phyloP scores from a whole-genome alignment of 2,113 vertebrate species.

The Cyprinodon brontotheroides region DNA sequence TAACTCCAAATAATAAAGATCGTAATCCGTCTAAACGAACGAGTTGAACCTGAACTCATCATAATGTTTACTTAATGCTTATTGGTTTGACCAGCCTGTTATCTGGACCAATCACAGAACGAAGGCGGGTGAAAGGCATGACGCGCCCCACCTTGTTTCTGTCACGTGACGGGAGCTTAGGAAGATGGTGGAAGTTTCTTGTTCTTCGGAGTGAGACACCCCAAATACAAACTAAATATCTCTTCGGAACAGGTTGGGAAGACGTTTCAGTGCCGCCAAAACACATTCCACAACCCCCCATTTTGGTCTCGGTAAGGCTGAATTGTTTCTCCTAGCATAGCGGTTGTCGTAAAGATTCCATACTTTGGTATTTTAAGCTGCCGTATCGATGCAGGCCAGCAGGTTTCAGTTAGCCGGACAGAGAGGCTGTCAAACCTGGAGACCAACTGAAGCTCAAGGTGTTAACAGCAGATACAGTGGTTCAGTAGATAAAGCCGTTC shows the following conservation, averaged over 20 bases:
- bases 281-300: background rate
- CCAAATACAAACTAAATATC: slow-evolving; percentile 55
- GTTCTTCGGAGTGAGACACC: slow-evolving; percentile 64
- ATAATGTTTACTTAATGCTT: slow-evolving; percentile 15
- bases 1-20: too few relatives aligned
- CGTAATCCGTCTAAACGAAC: too few relatives aligned
- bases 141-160: slow-evolving; percentile 71
- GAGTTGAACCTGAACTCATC: slow-evolving; percentile 11
- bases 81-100: slow-evolving; percentile 32
- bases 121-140: background rate
- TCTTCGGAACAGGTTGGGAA: slow-evolving; percentile 13
- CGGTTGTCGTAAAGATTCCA: slow-evolving; percentile 9
- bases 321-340: background rate
- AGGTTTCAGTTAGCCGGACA: slow-evolving; percentile 55
- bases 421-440: slow-evolving; percentile 33
- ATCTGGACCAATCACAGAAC: slow-evolving; percentile 48
- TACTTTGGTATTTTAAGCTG: slow-evolving; percentile 57
- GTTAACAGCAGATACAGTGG: slow-evolving; percentile 15
- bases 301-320: slow-evolving; percentile 57
- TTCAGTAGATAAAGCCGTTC: background rate
- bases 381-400: slow-evolving; percentile 62
- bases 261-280: background rate
- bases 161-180: slow-evolving; percentile 70
- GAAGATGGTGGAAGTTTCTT: slow-evolving; percentile 80
- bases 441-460: slow-evolving; percentile 56